Percentiles rank a stretch among this genome's conserved stretches.
Conservation (phyloP, 1,140 invertebrate genomes). For the Phymorhynchus buccinoides region DNA sequence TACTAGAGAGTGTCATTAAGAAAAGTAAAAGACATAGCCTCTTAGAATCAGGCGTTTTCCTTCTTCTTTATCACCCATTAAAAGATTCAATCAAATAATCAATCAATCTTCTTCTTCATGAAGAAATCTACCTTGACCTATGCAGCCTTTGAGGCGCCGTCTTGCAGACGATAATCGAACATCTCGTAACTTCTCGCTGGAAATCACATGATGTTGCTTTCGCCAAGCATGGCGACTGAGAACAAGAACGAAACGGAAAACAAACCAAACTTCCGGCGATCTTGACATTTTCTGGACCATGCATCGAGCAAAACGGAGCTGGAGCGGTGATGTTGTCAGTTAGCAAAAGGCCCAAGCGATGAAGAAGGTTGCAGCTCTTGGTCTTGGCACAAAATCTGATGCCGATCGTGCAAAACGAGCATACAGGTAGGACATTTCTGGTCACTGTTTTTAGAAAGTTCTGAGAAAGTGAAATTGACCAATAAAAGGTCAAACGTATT, state of each 20-base stretch:
- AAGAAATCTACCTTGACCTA: neutral
- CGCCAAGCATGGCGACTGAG: slow-evolving; percentile 32
- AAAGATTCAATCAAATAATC: neutral
- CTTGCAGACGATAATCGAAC: slow-evolving; percentile 25
- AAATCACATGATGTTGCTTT: slow-evolving; percentile 28
- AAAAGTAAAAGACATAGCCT: neutral
- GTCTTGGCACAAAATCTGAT: slow-evolving; percentile 46
- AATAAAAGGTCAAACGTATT: too few species aligned
- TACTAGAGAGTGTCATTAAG: neutral
- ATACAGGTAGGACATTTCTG: slow-evolving; percentile 47
- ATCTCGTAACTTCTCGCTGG: slow-evolving; percentile 5
- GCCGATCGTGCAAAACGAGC: slow-evolving; percentile 47
- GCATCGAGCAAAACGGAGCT: slow-evolving; percentile 16
- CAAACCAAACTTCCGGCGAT: slow-evolving; percentile 30
- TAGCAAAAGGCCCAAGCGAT: slow-evolving; percentile 43
- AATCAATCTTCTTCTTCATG: neutral
- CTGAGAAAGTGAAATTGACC: too few species aligned
- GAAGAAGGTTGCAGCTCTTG: slow-evolving; percentile 46
- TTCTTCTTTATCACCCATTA: neutral
- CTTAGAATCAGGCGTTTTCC: neutral
- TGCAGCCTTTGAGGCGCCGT: too few species aligned
- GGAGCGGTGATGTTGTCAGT: slow-evolving; percentile 32
- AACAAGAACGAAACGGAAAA: slow-evolving; percentile 32
- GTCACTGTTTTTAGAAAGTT: too few species aligned
- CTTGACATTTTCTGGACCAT: slow-evolving; percentile 24